phyloP scores from a whole-genome alignment of 35 echinoderm and acorn worm genomes.

The Diadema setosum region DNA sequence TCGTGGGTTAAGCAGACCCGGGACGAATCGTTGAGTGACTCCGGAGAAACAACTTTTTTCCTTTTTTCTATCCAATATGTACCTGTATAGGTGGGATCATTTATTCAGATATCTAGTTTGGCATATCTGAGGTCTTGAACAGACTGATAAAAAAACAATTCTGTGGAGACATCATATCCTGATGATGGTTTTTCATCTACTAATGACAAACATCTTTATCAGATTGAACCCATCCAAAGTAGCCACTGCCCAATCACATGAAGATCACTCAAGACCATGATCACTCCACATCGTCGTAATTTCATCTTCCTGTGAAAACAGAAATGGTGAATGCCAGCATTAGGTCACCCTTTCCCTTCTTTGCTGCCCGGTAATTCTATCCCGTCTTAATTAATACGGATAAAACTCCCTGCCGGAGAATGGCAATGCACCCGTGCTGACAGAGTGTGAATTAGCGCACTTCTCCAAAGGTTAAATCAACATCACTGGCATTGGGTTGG shows the following conservation, averaged over 20 bases:
- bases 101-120: not conserved
- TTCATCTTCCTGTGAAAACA: conserved; percentile 27
- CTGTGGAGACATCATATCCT: not conserved
- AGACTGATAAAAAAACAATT: not conserved
- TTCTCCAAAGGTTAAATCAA: conserved; percentile 16
- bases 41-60: too few relatives aligned
- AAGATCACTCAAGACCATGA: not conserved
- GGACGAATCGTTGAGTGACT: too few relatives aligned
- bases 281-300: conserved; percentile 1
- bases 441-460: conserved; percentile 19
- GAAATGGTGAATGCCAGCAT: not conserved
- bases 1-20: too few relatives aligned
- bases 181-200: not conserved
- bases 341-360: not conserved
- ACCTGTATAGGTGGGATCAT: too few relatives aligned
- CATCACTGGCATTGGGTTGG: not conserved
- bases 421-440: conserved; percentile 7
- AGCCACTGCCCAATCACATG: not conserved
- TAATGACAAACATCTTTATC: conserved; percentile 6
- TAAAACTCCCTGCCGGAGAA: not conserved
- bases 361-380: conserved; percentile 14
- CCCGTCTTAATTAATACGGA: conserved; percentile 18
- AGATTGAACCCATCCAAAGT: not conserved
- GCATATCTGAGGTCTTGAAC: not conserved
- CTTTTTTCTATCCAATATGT: too few relatives aligned